A percentile compares a stretch with the other conserved stretches of the same genome.
These are phyloP conservation scores for Aphaenogaster ashmeadi DNA, from an alignment of 1,140 invertebrate genomes.

Conservation along the genomic window DNA sequence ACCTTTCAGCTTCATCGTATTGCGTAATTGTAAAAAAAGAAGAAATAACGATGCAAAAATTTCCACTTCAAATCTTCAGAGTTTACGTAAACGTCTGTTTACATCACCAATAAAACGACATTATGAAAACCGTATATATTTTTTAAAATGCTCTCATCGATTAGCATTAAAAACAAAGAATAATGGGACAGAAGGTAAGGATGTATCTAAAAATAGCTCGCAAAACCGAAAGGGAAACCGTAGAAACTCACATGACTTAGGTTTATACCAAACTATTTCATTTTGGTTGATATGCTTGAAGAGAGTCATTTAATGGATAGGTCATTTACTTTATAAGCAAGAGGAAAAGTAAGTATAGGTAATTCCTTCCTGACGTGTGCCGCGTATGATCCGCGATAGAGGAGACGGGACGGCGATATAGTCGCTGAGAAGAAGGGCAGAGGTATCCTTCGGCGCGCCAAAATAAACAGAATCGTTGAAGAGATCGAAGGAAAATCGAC, in stretches of 20 bases:
- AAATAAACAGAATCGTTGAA: not conserved
- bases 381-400: constrained; percentile 8
- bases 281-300: constrained; percentile 59
- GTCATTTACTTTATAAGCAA: constrained; percentile 63
- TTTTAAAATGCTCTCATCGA: not conserved
- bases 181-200: not conserved
- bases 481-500: constrained; percentile 12
- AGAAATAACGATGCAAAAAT: not conserved
- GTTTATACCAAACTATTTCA: constrained; percentile 36
- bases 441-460: not conserved
- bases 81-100: not conserved
- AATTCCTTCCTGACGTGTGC: constrained; percentile 17
- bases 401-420: constrained; percentile 20
- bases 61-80: constrained; percentile 20
- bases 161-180: not conserved
- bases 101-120: not conserved
- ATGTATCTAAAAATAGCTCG: not conserved
- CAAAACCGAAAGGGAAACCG: not conserved
- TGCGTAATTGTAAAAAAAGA: constrained; percentile 3
- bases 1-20: not conserved
- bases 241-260: not conserved
- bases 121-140: constrained; percentile 31
- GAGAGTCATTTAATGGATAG: constrained; percentile 66
- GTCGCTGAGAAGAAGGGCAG: not conserved
- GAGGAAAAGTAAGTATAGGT: constrained; percentile 35